phyloP scores from a whole-genome alignment of 2,888 invertebrate genomes.

The Harpalus rufipes region DNA sequence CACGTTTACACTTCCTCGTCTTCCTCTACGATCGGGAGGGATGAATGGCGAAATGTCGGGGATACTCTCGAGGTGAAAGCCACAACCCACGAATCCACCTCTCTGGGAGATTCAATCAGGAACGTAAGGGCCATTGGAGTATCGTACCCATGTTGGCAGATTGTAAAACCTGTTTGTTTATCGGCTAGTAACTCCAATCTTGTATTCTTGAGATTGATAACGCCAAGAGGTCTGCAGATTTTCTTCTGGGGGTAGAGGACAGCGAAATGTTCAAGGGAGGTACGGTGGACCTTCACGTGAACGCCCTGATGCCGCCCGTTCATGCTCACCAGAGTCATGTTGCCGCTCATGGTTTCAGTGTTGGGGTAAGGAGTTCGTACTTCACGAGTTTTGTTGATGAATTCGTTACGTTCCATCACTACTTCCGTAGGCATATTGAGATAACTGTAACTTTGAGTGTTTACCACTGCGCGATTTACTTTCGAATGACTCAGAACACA shows the following conservation, averaged over 20 bases:
- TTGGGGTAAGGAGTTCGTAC: conserved; percentile 77
- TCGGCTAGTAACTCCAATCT: conserved; percentile 79
- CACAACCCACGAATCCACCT: conserved; percentile 81
- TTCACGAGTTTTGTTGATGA: conserved; percentile 72
- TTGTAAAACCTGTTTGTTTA: conserved; percentile 77
- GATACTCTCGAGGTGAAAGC: conserved; percentile 80
- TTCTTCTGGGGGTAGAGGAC: conserved; percentile 84
- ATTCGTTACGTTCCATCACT: conserved; percentile 74
- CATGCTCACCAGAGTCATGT: conserved; percentile 80
- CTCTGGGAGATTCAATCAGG: conserved; percentile 79
- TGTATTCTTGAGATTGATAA: conserved; percentile 82
- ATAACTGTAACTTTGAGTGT: conserved; percentile 11
- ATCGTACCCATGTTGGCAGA: conserved; percentile 83
- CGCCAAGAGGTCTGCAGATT: conserved; percentile 81
- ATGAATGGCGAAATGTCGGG: conserved; percentile 78
- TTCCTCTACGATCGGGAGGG: conserved; percentile 82
- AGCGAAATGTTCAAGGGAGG: conserved; percentile 83
- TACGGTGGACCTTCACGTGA: conserved; percentile 82
- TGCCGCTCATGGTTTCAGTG: conserved; percentile 83
- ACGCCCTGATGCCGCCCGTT: conserved; percentile 81
- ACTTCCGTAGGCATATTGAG: conserved; percentile 76
- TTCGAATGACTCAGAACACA: conserved; percentile 46
- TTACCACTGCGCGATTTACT: conserved; percentile 25
- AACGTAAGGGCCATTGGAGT: conserved; percentile 81
- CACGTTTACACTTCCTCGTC: conserved; percentile 78